Evolutionary conservation across 2,888 invertebrate species (phyloP).

Genomic region (Harmothoe impar): DNA sequence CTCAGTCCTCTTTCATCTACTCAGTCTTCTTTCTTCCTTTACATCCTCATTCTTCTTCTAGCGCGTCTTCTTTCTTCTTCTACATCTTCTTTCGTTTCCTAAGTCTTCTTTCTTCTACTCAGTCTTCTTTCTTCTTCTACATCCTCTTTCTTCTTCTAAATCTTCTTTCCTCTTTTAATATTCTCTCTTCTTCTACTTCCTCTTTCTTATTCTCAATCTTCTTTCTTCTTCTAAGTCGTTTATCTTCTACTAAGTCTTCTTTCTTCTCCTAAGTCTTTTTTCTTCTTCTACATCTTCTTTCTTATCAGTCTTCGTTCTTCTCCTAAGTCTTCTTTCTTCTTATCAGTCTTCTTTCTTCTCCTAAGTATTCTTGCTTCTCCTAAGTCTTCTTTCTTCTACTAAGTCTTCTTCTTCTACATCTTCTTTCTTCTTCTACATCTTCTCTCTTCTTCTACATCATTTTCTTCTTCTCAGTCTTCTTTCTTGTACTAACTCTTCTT

Average conservation of each 20-base stretch:
- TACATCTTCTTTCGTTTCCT: background rate
- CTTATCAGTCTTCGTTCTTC: conserved; percentile 52
- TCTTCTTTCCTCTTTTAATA: background rate
- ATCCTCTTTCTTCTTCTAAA: conserved; percentile 1
- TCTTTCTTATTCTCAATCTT: conserved; percentile 34
- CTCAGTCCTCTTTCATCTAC: background rate
- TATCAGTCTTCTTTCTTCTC: conserved; percentile 7
- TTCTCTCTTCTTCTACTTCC: background rate
- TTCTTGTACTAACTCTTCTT: conserved; percentile 24
- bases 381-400: conserved; percentile 3
- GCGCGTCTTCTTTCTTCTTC: background rate
- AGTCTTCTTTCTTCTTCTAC: conserved; percentile 32
- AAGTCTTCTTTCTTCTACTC: background rate
- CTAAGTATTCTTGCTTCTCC: background rate
- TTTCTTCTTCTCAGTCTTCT: background rate
- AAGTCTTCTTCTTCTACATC: conserved; percentile 17
- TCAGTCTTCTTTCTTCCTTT: conserved; percentile 45
- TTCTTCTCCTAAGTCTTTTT: conserved; percentile 10
- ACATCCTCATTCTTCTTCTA: conserved; percentile 18
- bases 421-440: conserved; percentile 40
- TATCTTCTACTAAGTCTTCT: background rate
- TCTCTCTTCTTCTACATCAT: background rate
- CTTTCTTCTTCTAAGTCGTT: conserved; percentile 24
- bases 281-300: conserved; percentile 23
- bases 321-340: conserved; percentile 26